Base-by-base conservation (phyloP, 2,888 invertebrate species). In the Nemoura dubitans region DNA sequence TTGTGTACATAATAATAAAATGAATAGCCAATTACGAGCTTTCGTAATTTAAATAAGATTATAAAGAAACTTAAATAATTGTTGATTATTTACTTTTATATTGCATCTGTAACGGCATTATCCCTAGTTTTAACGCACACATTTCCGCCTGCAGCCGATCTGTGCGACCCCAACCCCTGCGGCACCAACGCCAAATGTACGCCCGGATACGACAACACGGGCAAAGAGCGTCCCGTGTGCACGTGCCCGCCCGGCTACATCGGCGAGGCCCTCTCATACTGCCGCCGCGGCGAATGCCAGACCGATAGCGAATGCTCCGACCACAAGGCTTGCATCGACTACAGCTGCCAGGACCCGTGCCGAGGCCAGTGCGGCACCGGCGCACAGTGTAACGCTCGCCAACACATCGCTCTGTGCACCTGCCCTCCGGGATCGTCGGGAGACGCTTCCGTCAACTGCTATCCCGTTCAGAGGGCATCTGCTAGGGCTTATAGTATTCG, bases 111-210 rank as follows among this genome's bases (percentile, higher is more conserved):
- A n/a, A n/a, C n/a, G n/a, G n/a, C n/a, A n/a, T n/a, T n/a, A n/a
- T n/a, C n/a, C n/a, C n/a, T n/a, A n/a, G n/a, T 36, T 36, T 36
- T 36, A 36, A 36, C 10, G 36, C 36, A 36, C 36, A 6, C 10
- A 6, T 36, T 36, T 36, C 36, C 36, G 10, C 27, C 59, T 28
- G 0, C 89, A 96, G 97, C 94, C 90, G 97, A 97, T 90, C 93
- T 97, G 2, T 97, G 97, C 90, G 94, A 94, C 89, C 97, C 97
- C 0, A 97, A 97, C 92, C 97, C 97, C n/a, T 97, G 97, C 89
- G 97, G 97, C 77, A 92, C 92, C 21, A 95, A 96, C 90, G 96
- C 96, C 0, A 93, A 95, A 88, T 97, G 97, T 90, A 94, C 95
- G 26, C 97, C 97, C 0, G 97, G 97, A 1, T 95, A 96, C 90